Evolutionary conservation across 2,888 invertebrate species (phyloP), one percentile per base, ranked within the genome.

Genomic region (Catonia carolina): DNA sequence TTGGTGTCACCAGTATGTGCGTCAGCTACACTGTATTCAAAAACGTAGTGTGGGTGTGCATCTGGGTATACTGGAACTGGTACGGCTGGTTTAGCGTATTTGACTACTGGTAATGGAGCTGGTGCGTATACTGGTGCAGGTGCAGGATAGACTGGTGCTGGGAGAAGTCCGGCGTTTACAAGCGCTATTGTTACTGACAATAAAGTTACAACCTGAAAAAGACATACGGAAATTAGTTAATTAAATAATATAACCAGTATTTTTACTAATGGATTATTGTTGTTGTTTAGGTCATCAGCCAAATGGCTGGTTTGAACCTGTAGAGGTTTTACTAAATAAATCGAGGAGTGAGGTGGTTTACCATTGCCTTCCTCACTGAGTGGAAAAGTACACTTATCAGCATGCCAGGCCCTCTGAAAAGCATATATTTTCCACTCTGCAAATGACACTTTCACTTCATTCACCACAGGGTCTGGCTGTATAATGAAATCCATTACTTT

Each of bases 21-120:
- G 65, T 79, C 78, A 66, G 78, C 74, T 49, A 79, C 74, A 66
- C 77, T 77, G 62, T 79, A 79, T 61, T 74, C 76, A 71, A 73
- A 79, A 62, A 74, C 75, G 70, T 79, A 78, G 65, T 76, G 74
- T 53, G 78, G 78, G 70, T 78, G 75, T 36, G 78, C 62, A 60
- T 64, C 65, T 56, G 60, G 6, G 71, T 69, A 53, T 53, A 53
- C 52, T 42, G 63, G 63, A 12, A 64, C 56, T 27, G 51, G 53
- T 59, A 57, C 56, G 56, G 60, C 59, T 61, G 62, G 56, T 20
- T 27, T 39, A 23, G 58, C 56, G 53, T 56, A 56, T 41, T 56
- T 56, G 45, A 61, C 61, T 48, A 63, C 61, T 23, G 60, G 62
- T 33, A 61, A 60, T 42, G 63, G 58, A 52, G 62, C 55, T 55